phyloP scores from a whole-genome alignment of 1,140 invertebrate species.

The Eufriesea mexicana region DNA sequence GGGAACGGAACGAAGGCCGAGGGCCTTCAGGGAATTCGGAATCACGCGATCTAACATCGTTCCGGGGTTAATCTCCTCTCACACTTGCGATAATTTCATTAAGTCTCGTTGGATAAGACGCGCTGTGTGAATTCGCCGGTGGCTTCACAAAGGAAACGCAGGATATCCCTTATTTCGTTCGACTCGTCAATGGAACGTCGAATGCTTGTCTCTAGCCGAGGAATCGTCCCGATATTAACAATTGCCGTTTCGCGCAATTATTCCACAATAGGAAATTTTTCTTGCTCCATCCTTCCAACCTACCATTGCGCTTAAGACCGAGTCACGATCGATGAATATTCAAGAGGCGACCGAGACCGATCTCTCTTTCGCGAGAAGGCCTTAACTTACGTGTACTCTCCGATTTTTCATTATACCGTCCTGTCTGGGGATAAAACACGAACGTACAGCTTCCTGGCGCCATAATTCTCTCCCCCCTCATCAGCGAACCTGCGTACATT shows the following conservation, averaged over 20 bases:
- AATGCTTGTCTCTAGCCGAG: neutral
- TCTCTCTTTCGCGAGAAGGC: constrained; percentile 61
- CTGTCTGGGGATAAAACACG: constrained; percentile 58
- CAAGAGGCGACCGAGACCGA: constrained; percentile 62
- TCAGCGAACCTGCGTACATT: neutral
- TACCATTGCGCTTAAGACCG: constrained; percentile 33
- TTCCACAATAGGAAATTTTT: constrained; percentile 29
- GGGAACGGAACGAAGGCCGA: constrained; percentile 53
- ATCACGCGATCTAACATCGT: constrained; percentile 71
- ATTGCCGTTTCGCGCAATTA: neutral
- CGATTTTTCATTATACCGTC: constrained; percentile 69
- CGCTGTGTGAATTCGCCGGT: neutral
- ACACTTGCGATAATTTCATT: constrained; percentile 71
- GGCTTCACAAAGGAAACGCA: neutral
- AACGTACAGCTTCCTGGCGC: constrained; percentile 54
- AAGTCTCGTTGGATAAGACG: constrained; percentile 45
- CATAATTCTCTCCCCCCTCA: constrained; percentile 57
- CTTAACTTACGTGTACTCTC: constrained; percentile 62
- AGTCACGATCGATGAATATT: constrained; percentile 66
- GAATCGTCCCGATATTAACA: neutral
- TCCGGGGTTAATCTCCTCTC: constrained; percentile 74
- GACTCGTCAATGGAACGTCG: neutral
- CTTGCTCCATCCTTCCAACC: constrained; percentile 17
- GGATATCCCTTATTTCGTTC: neutral
- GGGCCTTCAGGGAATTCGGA: constrained; percentile 70